phyloP scores from a whole-genome alignment of 2,888 invertebrate genomes.

The Drosophila lutescens region DNA sequence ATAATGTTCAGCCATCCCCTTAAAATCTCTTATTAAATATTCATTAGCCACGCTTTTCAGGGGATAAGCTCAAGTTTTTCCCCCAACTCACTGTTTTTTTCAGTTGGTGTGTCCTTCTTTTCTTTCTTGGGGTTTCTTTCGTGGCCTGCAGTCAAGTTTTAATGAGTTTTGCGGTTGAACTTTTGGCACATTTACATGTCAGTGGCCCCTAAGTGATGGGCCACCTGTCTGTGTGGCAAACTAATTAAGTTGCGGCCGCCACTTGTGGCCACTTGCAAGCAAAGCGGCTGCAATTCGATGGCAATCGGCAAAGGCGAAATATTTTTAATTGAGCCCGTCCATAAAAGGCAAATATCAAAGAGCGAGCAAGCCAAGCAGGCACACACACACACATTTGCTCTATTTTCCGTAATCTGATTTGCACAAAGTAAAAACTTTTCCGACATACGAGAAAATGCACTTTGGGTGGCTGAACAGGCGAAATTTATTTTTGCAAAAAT shows the following conservation, averaged over 20 bases:
- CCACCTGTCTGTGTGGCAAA: constrained; percentile 68
- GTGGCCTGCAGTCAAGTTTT: constrained; percentile 65
- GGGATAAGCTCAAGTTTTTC: constrained; percentile 24
- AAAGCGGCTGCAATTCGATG: constrained; percentile 54
- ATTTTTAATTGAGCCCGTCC: constrained; percentile 70
- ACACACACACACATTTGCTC: constrained; percentile 37
- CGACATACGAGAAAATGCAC: constrained; percentile 45
- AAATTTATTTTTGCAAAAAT: constrained; percentile 79
- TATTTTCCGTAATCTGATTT: constrained; percentile 71
- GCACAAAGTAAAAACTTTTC: constrained; percentile 45
- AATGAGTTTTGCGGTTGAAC: constrained; percentile 75
- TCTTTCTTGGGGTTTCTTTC: constrained; percentile 4
- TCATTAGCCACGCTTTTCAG: constrained; percentile 73
- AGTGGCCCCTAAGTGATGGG: constrained; percentile 70
- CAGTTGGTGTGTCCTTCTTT: constrained; percentile 1
- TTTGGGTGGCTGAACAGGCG: constrained; percentile 68
- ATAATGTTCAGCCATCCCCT: constrained; percentile 66
- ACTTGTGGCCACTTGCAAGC: constrained; percentile 26
- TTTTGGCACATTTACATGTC: constrained; percentile 83
- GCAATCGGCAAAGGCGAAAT: constrained; percentile 62
- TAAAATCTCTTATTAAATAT: constrained; percentile 77
- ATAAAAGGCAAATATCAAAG: constrained; percentile 65
- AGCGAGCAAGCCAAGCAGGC: constrained; percentile 31
- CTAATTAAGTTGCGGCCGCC: constrained; percentile 67
- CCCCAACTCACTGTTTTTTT: background rate